Evolutionary conservation across 2,797 vertebrate species (phyloP).

Genomic region (Allobates femoralis): DNA sequence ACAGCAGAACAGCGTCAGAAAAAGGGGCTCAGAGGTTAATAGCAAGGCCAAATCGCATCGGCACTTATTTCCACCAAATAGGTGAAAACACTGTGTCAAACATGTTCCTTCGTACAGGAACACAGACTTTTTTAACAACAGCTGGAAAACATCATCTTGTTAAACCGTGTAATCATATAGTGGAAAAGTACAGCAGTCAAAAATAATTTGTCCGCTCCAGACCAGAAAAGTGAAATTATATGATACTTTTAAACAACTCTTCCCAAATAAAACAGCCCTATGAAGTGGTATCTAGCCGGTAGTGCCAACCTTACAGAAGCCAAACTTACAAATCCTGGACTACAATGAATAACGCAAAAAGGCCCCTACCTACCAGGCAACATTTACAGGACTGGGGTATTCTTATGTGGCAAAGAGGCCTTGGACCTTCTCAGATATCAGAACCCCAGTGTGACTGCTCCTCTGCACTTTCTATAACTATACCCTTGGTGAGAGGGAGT

Average conservation of each 20-base stretch:
- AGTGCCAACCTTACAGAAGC: neutral
- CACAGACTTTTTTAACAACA: neutral
- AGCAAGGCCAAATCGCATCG: neutral
- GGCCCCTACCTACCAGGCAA: neutral
- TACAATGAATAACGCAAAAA: neutral
- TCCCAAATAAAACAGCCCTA: neutral
- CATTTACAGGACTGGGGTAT: neutral
- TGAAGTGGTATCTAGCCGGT: neutral
- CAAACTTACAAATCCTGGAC: neutral
- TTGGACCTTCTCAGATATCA: neutral
- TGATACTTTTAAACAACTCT: neutral
- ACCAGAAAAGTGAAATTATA: neutral
- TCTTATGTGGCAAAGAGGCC: neutral
- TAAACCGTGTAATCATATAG: neutral
- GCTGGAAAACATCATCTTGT: constrained; percentile 24
- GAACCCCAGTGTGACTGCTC: neutral
- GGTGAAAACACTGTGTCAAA: constrained; percentile 8
- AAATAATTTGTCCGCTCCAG: neutral
- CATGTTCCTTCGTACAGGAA: neutral
- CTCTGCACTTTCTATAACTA: neutral
- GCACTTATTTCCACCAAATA: constrained; percentile 19
- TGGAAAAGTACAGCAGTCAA: constrained; percentile 2
- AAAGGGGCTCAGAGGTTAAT: constrained; percentile 43
- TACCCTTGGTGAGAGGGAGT: neutral
- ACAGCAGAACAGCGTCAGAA: neutral